Evolutionary conservation across 2,888 invertebrate genomes (phyloP), one percentile per base, ranked within the genome.

Genomic region (Pteria penguin): DNA sequence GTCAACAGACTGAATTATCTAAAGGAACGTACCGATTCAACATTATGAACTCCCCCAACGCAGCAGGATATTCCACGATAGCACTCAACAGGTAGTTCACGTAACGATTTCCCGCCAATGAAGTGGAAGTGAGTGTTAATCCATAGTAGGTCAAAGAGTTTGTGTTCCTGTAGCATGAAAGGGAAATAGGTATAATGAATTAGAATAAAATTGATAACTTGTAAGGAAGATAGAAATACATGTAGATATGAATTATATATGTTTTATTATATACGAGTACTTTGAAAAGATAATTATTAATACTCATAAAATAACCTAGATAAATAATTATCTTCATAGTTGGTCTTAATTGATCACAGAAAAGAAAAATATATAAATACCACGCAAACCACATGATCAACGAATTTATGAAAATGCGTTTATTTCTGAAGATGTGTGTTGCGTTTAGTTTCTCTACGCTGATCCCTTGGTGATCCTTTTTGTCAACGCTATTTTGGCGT

Each of bases 111-210:
- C 89, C 89, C 4, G 86, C 84, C 22, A 88, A 74, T 24, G 84
- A 82, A 0, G 80, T 76, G 1, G 89, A 87, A 18, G 85, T 84
- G 32, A 88, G 74, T 18, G 86, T 85, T 65, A 89, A 68, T 0
- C 87, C 88, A 65, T 88, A 88, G 67, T 88, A 89, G 8, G 86
- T 86, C 33, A 87, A 72, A 4, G 80, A 81, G 57, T 87, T 84
- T 4, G 85, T 84, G 5, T 87, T 76, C 89, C 89, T 89, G 81
- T n/a, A n/a, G n/a, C n/a, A n/a, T n/a, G n/a, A n/a, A n/a, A 32
- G 72, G 72, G 4, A 24, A 61, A 45, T n/a, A n/a, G n/a, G n/a
- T n/a, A n/a, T n/a, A n/a, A n/a, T n/a, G n/a, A n/a, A n/a, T n/a
- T n/a, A n/a, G n/a, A n/a, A n/a, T n/a, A n/a, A n/a, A n/a, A n/a